Evolutionary conservation across 2,888 invertebrate species (phyloP), one percentile per base, ranked within the genome.

Genomic region (Serripes groenlandicus): DNA sequence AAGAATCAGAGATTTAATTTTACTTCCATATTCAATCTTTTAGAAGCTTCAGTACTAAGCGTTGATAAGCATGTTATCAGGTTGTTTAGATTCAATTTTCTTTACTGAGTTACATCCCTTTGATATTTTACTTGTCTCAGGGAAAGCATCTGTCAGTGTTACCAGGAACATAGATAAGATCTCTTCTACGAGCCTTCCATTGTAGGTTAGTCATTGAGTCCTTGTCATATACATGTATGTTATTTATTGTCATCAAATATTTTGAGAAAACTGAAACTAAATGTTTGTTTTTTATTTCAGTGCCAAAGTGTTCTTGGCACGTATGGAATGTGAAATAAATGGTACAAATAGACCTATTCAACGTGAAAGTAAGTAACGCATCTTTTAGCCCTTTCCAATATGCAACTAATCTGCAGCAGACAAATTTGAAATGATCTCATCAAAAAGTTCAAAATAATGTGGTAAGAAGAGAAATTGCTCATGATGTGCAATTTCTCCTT

Each of bases 351-450:
- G 64, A 11, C 49, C 37, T 1, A 52, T 82, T 1, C 42, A 75
- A 42, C 35, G 82, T 56, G 82, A 82, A 75, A 60, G 82, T 82
- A 78, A 82, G 82, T 68, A 34, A 11, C 32, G 7, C 7, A 21
- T 7, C 23, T 26, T 49, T 28, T 3, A 30, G 4, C 34, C 4
- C 3, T 28, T 32, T 62, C 9, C 62, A 56, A 56, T 56, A 7
- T 21, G 23, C 23, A 21, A 7, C 56, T n/a, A 7, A 56, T 7
- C 23, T 56, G 15, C 15, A 7, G 56, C 7, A 56, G 23, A 56
- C 7, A 56, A 56, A 23, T 56, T 23, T 11, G 15, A 56, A 23
- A 7, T 21, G 56, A 21, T n/a, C 7, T 56, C 7, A 7, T 21
- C 7, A 56, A 7, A 56, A n/a, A 21, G 23, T 11, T n/a, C 23